Percentiles rank a stretch among this genome's conserved stretches.
Evolutionary conservation across 1,140 invertebrate genomes (phyloP).

Genomic region (Eupeodes corollae): DNA sequence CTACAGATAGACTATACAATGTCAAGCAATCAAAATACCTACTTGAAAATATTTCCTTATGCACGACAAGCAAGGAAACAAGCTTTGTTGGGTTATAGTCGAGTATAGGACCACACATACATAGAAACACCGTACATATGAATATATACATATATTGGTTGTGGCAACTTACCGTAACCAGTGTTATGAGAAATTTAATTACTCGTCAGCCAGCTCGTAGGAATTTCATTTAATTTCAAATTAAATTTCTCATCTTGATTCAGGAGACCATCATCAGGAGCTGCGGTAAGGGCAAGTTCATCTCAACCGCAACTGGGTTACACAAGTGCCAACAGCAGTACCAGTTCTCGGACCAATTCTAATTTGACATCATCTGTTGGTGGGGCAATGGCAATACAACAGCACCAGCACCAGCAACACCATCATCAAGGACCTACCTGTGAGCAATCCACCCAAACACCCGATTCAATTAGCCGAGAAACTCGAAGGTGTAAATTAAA

Average conservation of each 20-base stretch:
- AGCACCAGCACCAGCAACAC: conserved; percentile 10
- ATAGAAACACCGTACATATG: too few species aligned
- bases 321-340: conserved; percentile 15
- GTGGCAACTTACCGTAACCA: too few species aligned
- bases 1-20: too few species aligned
- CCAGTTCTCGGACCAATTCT: conserved; percentile 9
- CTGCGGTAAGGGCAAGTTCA: conserved; percentile 29
- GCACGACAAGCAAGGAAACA: too few species aligned
- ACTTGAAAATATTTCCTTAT: too few species aligned
- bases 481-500: conserved; percentile 52
- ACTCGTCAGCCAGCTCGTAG: too few species aligned
- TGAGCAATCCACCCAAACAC: conserved; percentile 56
- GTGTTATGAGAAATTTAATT: too few species aligned
- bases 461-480: conserved; percentile 53
- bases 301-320: conserved; percentile 48
- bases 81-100: too few species aligned
- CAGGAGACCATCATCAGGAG: not conserved
- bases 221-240: not conserved
- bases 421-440: conserved; percentile 21
- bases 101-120: too few species aligned
- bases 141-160: too few species aligned
- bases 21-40: too few species aligned
- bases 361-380: conserved; percentile 21
- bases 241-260: not conserved
- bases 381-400: not conserved